Base-by-base conservation (phyloP, 2,888 invertebrate genomes). In the Mimachlamys varia region DNA sequence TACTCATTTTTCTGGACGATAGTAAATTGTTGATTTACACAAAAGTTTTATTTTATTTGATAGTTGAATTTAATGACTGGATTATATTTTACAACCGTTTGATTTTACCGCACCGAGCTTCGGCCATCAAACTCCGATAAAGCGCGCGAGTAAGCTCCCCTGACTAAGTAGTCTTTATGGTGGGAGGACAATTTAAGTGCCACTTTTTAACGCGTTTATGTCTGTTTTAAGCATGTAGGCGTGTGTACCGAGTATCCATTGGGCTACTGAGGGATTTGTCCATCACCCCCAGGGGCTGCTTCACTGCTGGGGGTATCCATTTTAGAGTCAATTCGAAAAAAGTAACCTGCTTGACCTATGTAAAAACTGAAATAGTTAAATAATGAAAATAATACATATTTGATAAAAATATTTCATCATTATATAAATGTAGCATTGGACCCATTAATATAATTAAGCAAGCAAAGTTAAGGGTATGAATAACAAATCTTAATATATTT, bases 71-170 rank as follows among this genome's bases (percentile, higher is more conserved):
- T 76, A 33, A 76, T 76, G 76, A 33, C 76, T 76, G 76, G 76
- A 76, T 76, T 76, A 76, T 76, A 76, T 76, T 76, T 76, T 76
- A 76, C 76, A 76, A 33, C 76, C 76, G 76, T 76, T 76, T 76
- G 76, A 76, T 76, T 76, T 15, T 76, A 76, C 33, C 76, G 76
- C 76, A 76, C 76, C 76, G 76, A 76, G 76, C 76, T 33, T 76
- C 27, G 76, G 76, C 76, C 76, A 76, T 76, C 76, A 76, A 76
- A 76, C 76, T 27, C 76, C 76, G 76, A 76, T 76, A 76, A 76
- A 76, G 33, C 33, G 33, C 15, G 76, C 76, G 76, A 76, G 76
- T 76, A 76, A 76, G 2, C 76, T 76, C 76, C 76, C 76, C 76
- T 76, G 76, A 76, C 76, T 76, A 76, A 76, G 76, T 76, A 76